Conservation (phyloP, 2,797 vertebrate species). For the Ptychobarbus kaznakovi region DNA sequence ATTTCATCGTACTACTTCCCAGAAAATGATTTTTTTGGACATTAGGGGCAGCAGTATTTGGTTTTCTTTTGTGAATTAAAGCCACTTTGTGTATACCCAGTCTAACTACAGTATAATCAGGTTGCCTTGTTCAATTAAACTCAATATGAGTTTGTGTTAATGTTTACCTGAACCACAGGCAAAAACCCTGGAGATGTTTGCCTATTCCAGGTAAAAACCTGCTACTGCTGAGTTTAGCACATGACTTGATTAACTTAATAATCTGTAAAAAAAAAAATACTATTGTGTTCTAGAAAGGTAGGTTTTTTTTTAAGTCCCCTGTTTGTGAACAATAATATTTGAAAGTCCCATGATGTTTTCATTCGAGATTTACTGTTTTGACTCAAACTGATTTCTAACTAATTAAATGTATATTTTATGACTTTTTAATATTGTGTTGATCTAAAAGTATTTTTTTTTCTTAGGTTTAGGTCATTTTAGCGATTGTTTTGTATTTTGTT, state of each 20-base stretch:
- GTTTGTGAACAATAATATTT: not conserved
- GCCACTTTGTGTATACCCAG: constrained; percentile 52
- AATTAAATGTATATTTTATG: not conserved
- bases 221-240: constrained; percentile 4
- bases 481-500: not conserved
- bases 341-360: not conserved
- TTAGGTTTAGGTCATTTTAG: not conserved
- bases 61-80: constrained; percentile 34
- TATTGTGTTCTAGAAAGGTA: not conserved
- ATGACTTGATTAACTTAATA: not conserved
- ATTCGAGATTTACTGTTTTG: not conserved
- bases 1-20: not conserved
- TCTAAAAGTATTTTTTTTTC: not conserved
- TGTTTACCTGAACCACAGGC: constrained; percentile 47
- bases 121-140: constrained; percentile 65
- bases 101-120: constrained; percentile 67
- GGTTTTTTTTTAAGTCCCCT: not conserved
- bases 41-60: not conserved
- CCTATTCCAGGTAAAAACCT: constrained; percentile 47
- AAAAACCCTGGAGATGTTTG: constrained; percentile 31
- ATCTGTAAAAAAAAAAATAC: not conserved
- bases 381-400: not conserved
- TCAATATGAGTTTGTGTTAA: constrained; percentile 62
- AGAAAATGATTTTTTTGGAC: not conserved
- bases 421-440: not conserved